Conservation (phyloP, 2,797 vertebrate genomes). For the Zenarchopterus dispar region DNA sequence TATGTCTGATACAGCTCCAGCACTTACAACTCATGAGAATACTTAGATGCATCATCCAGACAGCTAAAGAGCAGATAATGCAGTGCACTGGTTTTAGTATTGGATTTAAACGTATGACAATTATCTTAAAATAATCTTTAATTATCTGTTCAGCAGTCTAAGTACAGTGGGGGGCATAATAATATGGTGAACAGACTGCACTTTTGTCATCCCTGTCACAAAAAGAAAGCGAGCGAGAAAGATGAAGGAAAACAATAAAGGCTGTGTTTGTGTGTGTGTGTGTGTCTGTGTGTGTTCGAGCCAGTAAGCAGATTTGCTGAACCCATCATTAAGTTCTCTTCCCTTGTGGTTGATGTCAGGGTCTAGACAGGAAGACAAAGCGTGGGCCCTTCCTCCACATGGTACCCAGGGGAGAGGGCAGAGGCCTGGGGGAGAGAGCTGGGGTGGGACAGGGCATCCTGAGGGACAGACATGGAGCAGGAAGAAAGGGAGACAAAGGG, state of each 20-base stretch:
- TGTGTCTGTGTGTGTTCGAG: conserved; percentile 37
- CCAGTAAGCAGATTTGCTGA: conserved; percentile 68
- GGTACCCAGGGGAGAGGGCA: conserved; percentile 72
- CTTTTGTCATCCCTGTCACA: conserved; percentile 66
- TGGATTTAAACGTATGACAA: conserved; percentile 46
- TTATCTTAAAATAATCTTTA: conserved; percentile 69
- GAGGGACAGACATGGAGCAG: conserved; percentile 59
- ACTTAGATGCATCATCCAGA: conserved; percentile 25
- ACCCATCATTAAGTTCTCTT: conserved; percentile 78
- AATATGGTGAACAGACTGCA: conserved; percentile 69
- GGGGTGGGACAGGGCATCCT: conserved; percentile 43
- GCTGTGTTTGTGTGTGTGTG: conserved; percentile 3
- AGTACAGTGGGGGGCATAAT: conserved; percentile 70
- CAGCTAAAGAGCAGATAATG: conserved; percentile 32
- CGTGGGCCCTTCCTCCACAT: conserved; percentile 65
- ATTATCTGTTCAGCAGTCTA: conserved; percentile 53
- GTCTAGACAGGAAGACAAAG: conserved; percentile 75
- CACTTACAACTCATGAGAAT: conserved; percentile 1
- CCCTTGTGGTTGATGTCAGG: conserved; percentile 71
- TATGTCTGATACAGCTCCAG: not conserved
- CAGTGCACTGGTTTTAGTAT: conserved; percentile 53
- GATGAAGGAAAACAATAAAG: conserved; percentile 29
- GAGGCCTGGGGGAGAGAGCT: conserved; percentile 53
- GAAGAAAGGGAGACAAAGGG: conserved; percentile 7
- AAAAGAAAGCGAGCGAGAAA: conserved; percentile 29